phyloP scores from a whole-genome alignment of 2,888 invertebrate species.

The Hirtodrosophila alboralis region DNA sequence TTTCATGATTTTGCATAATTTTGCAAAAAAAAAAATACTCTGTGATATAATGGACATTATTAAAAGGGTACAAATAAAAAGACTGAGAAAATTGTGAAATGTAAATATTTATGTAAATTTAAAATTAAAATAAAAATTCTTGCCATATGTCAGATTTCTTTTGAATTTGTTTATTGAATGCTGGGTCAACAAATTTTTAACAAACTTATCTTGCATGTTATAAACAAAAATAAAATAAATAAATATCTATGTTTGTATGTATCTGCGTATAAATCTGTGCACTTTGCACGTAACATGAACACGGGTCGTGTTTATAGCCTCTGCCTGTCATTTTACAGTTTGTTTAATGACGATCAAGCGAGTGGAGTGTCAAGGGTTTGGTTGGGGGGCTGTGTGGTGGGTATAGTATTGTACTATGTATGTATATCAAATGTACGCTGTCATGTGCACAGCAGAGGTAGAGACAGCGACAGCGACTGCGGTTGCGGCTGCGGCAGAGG shows the following conservation, averaged over 20 bases:
- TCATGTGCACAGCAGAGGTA: background rate
- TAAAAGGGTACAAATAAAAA: no score
- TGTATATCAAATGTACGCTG: no score
- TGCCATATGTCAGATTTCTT: no score
- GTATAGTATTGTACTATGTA: no score
- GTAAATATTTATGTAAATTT: no score
- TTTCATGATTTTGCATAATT: no score
- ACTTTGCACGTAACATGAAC: slow-evolving; percentile 53
- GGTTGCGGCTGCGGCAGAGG: background rate
- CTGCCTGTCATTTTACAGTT: slow-evolving; percentile 53
- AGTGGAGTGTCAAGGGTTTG: slow-evolving; percentile 35
- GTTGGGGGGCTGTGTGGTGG: background rate
- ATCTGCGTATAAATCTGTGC: slow-evolving; percentile 36
- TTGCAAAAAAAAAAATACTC: no score
- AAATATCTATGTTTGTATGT: slow-evolving; percentile 12
- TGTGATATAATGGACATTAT: no score
- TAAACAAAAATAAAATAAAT: slow-evolving; percentile 31
- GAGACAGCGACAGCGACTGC: background rate
- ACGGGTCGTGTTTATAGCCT: slow-evolving; percentile 42
- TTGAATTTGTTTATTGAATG: no score
- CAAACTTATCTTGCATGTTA: slow-evolving; percentile 34
- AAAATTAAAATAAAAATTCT: no score
- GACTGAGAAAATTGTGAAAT: no score
- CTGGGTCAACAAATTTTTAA: no score
- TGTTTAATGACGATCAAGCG: slow-evolving; percentile 48